Percentiles rank a stretch among this genome's conserved stretches.
These are phyloP conservation scores for Zosterops pallidus DNA, from an alignment of 2,113 vertebrate species.

Conservation along the genomic window DNA sequence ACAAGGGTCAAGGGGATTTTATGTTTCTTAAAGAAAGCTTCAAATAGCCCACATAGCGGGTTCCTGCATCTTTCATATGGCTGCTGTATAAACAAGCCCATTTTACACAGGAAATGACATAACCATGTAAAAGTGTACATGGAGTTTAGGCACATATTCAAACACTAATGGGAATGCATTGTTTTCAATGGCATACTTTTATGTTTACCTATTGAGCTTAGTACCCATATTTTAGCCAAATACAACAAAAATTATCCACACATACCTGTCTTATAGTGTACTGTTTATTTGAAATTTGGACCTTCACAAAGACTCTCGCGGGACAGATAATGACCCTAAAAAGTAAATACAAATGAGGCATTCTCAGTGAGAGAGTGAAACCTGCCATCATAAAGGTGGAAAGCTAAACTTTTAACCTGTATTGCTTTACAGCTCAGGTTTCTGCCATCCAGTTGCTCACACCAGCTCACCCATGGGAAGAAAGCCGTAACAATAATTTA, in stretches of 20 bases:
- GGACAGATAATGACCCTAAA: conserved; percentile 68
- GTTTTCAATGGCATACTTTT: conserved; percentile 82
- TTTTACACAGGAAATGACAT: conserved; percentile 89
- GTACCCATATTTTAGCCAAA: conserved; percentile 78
- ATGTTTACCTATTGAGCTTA: conserved; percentile 78
- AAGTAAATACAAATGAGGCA: conserved; percentile 73
- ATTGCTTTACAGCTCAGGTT: conserved; percentile 50
- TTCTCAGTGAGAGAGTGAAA: conserved; percentile 60
- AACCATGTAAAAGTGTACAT: conserved; percentile 76
- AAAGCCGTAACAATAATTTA: background rate
- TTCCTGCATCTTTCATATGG: conserved; percentile 70
- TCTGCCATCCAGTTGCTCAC: conserved; percentile 36
- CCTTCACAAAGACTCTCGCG: conserved; percentile 71
- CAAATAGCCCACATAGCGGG: conserved; percentile 71
- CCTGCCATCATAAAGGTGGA: conserved; percentile 67
- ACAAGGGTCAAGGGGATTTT: conserved; percentile 70
- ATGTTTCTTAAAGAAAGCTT: conserved; percentile 71
- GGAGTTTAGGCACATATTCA: conserved; percentile 76
- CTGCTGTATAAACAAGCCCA: conserved; percentile 75
- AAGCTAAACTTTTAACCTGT: conserved; percentile 70
- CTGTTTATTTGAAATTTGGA: conserved; percentile 78
- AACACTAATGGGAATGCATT: conserved; percentile 81
- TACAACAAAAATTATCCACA: conserved; percentile 81
- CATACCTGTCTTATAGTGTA: conserved; percentile 77
- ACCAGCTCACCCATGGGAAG: conserved; percentile 21